phyloP scores from a whole-genome alignment of 1,140 invertebrate genomes.

The Aphelenchoides avenae region DNA sequence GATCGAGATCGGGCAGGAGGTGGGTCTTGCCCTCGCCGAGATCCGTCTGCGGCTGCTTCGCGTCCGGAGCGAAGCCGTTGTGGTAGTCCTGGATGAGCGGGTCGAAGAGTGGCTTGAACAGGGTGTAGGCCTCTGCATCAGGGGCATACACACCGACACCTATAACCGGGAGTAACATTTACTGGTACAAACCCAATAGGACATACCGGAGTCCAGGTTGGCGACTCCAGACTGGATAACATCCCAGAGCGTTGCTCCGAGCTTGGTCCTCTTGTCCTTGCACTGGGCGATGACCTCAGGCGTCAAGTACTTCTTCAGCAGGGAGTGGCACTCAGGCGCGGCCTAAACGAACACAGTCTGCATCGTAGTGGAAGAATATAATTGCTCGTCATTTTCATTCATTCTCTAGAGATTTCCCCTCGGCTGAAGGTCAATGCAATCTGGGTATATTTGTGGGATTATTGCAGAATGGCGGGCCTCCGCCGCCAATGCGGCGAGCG shows the following conservation, averaged over 20 bases:
- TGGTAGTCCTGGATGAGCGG: constrained; percentile 85
- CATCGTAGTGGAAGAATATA: not conserved
- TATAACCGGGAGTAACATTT: too few relatives aligned
- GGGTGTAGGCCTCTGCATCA: constrained; percentile 80
- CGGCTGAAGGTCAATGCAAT: constrained; percentile 6
- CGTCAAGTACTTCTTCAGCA: constrained; percentile 60
- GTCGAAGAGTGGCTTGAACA: constrained; percentile 85
- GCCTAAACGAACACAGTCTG: constrained; percentile 27
- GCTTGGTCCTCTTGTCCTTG: constrained; percentile 55
- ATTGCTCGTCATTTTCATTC: not conserved
- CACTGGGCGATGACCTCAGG: constrained; percentile 58
- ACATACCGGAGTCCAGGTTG: constrained; percentile 63
- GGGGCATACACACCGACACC: constrained; percentile 92
- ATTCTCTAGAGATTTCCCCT: not conserved
- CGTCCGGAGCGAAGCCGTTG: constrained; percentile 68
- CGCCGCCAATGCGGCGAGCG: too few relatives aligned
- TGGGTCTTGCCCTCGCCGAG: constrained; percentile 82
- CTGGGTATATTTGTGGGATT: not conserved
- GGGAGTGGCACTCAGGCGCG: constrained; percentile 58
- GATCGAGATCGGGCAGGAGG: constrained; percentile 78
- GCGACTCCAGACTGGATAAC: constrained; percentile 68
- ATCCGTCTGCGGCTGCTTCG: constrained; percentile 77
- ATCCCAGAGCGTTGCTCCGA: constrained; percentile 56
- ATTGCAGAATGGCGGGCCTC: too few relatives aligned
- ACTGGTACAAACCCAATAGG: too few relatives aligned